Conservation (phyloP, 2,113 vertebrate species). For the Philantomba maxwellii region DNA sequence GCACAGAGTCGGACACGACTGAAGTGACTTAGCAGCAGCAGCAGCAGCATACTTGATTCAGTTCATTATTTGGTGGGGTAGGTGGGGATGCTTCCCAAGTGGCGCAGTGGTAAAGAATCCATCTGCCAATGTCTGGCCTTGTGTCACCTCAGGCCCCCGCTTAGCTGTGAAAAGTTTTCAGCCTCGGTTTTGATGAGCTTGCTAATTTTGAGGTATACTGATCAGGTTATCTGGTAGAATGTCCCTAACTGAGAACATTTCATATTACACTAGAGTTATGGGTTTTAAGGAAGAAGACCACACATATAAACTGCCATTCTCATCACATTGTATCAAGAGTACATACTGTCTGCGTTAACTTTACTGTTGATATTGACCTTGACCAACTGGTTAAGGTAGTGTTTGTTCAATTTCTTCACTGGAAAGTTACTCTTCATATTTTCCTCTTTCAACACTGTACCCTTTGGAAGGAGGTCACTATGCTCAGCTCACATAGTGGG, state of each 20-base stretch:
- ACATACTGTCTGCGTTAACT: background rate
- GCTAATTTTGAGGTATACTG: background rate
- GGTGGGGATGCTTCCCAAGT: background rate
- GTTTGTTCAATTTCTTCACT: background rate
- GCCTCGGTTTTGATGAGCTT: background rate
- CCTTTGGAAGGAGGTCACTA: background rate
- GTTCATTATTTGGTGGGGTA: background rate
- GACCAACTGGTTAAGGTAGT: background rate
- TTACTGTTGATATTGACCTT: background rate
- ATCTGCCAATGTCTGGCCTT: background rate
- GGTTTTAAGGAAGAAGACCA: background rate
- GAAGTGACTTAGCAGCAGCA: too few relatives aligned
- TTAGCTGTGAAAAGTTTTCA: background rate
- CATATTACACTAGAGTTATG: background rate
- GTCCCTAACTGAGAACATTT: background rate
- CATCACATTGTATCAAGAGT: background rate
- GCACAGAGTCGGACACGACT: accelerated
- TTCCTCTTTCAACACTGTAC: background rate
- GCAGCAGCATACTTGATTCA: background rate
- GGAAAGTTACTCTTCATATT: background rate
- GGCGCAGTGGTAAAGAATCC: background rate
- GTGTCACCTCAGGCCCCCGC: background rate
- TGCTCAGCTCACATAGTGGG: background rate
- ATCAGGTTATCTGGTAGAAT: background rate
- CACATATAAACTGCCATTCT: background rate